Evolutionary conservation across 2,888 invertebrate species (phyloP), one percentile per base, ranked within the genome.

Genomic region (Morpho achilles): DNA sequence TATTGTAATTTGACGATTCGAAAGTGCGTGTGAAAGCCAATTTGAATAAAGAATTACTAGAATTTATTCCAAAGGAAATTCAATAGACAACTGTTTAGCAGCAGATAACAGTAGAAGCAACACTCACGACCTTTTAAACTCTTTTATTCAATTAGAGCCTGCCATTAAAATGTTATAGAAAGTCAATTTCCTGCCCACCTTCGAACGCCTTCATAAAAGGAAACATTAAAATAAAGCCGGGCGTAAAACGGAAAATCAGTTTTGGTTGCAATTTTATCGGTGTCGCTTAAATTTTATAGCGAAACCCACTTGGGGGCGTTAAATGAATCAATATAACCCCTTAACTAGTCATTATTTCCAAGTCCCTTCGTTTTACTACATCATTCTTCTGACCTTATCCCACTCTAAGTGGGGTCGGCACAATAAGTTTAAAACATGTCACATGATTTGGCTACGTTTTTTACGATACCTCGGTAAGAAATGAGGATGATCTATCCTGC

Each of bases 211-310:
- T 42, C 42, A 42, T 51, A 51, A 51, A 51, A 42, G 42, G 8
- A 42, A 51, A 42, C 50, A 42, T 51, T 51, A 51, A 42, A 51
- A 42, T 51, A 8, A 43, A 41, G 9, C 23, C 22, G 22, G 32
- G 50, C 41, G 50, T 51, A 51, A 51, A 51, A 51, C 40, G 9
- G 50, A 42, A 9, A 51, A 51, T 51, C 50, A 51, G 50, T 51
- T 51, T 51, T 9, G 42, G 50, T 41, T 51, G 22, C 50, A 51
- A 51, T 51, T 51, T 51, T 51, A 51, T 51, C 16, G 42, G n/a
- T 42, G 22, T 22, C 50, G 42, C 50, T 51, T 51, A 23, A 41
- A 42, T 22, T 51, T 51, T 51, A 51, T 51, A 42, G 50, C 50
- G 50, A 50, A 10, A 50, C 9, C 50, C 50, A 51, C 50, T 51